Percentiles rank a stretch among this genome's conserved stretches.
Conservation (phyloP, 1,140 invertebrate genomes). For the Thaumatotibia leucotreta region DNA sequence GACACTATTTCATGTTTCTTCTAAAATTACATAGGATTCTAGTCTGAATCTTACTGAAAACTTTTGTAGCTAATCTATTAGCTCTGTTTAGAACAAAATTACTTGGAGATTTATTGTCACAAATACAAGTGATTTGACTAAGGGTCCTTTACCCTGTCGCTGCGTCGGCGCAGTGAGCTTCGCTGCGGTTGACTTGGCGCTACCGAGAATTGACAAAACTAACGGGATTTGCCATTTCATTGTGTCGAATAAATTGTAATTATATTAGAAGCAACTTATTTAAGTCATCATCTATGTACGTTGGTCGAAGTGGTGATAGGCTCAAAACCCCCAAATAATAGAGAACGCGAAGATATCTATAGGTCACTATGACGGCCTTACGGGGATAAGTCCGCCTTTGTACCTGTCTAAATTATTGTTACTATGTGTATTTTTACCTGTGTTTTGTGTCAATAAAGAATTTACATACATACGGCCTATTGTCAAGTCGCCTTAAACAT, state of each 20-base stretch:
- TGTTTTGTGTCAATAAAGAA: too few species aligned
- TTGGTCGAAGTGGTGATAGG: neutral
- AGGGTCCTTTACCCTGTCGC: conserved; percentile 1
- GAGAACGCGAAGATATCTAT: too few species aligned
- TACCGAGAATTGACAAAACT: neutral
- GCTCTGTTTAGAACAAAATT: neutral
- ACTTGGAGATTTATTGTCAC: neutral
- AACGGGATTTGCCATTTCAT: neutral
- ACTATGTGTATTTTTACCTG: too few species aligned
- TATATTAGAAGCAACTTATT: neutral
- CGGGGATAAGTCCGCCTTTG: too few species aligned
- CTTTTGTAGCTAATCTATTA: neutral
- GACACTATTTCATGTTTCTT: too few species aligned
- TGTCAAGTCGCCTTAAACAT: too few species aligned
- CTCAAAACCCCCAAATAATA: too few species aligned
- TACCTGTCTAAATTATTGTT: too few species aligned
- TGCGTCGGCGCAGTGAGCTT: neutral
- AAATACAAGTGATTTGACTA: neutral
- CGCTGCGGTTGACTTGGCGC: neutral
- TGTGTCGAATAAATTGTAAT: neutral
- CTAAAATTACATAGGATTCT: too few species aligned
- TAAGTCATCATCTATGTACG: neutral
- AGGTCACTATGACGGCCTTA: too few species aligned
- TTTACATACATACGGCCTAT: too few species aligned
- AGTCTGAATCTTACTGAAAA: too few species aligned